These are phyloP conservation scores for Bos indicus DNA, from an alignment of 2,113 vertebrate species.

Conservation along the genomic window DNA sequence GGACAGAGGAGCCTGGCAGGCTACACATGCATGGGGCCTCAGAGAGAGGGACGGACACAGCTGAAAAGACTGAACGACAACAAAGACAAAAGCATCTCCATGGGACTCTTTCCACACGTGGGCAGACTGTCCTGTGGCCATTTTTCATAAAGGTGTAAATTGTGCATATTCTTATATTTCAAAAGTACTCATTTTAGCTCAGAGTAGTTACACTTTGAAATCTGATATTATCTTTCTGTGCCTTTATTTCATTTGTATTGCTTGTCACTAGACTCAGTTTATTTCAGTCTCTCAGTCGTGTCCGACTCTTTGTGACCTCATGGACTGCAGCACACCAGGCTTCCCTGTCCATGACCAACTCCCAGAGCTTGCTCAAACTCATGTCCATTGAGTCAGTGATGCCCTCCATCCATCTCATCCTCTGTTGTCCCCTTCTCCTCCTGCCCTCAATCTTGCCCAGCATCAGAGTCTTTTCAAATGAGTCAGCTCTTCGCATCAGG, in stretches of 20 bases:
- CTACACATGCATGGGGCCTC: not conserved
- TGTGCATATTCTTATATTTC: not conserved
- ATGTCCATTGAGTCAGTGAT: not conserved
- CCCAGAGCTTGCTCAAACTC: not conserved
- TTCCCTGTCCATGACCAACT: not conserved
- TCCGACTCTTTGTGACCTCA: not conserved
- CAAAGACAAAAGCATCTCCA: fast-evolving
- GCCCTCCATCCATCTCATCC: not conserved
- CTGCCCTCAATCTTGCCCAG: not conserved
- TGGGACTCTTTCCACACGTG: not conserved
- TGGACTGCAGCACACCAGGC: not conserved
- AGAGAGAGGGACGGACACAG: not conserved
- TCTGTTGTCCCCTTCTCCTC: fast-evolving
- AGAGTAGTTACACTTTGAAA: not conserved
- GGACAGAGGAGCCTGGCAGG: not conserved
- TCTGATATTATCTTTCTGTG: not conserved
- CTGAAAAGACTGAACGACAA: fast-evolving
- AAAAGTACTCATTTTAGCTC: not conserved
- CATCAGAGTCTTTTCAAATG: not conserved
- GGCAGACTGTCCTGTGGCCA: not conserved
- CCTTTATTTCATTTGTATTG: not conserved
- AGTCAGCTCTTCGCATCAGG: not conserved
- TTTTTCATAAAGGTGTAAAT: not conserved
- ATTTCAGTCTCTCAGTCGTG: not conserved
- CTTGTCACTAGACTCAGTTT: not conserved